Conservation (phyloP, 2,113 vertebrate genomes). For the Psilopsiagon aurifrons region DNA sequence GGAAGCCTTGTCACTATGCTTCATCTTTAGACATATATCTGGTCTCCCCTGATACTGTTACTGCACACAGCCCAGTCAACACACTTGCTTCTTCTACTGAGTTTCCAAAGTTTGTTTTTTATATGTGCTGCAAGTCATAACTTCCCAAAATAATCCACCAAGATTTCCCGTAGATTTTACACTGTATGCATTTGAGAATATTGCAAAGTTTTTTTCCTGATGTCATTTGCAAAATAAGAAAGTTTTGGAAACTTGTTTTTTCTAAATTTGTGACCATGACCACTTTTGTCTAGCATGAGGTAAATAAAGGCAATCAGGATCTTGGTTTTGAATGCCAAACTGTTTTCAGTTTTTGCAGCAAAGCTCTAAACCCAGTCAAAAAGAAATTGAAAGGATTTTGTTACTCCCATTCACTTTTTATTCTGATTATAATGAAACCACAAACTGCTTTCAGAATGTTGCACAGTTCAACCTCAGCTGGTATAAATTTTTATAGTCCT, state of each 20-base stretch:
- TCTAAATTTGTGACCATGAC: background rate
- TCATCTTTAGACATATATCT: background rate
- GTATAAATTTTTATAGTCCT: constrained; percentile 2
- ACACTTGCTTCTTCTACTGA: background rate
- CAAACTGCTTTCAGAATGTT: background rate
- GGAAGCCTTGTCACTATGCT: background rate
- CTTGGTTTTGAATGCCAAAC: background rate
- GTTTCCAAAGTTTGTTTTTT: background rate
- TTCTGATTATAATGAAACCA: background rate
- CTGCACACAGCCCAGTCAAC: background rate
- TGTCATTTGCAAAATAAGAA: background rate
- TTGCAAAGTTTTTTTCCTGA: background rate
- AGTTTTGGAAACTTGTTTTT: background rate
- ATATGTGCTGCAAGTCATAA: background rate
- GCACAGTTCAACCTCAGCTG: background rate
- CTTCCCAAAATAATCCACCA: background rate
- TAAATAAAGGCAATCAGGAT: background rate
- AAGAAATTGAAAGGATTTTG: background rate
- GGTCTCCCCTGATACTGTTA: background rate
- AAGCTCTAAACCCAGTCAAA: background rate
- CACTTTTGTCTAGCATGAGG: background rate
- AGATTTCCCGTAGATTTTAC: background rate
- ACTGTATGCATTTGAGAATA: background rate
- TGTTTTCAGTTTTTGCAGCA: background rate
- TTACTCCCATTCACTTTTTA: background rate